Percentiles rank a stretch among this genome's conserved stretches.
Evolutionary conservation across 2,888 invertebrate genomes (phyloP).

Genomic region (Apoda limacodes): DNA sequence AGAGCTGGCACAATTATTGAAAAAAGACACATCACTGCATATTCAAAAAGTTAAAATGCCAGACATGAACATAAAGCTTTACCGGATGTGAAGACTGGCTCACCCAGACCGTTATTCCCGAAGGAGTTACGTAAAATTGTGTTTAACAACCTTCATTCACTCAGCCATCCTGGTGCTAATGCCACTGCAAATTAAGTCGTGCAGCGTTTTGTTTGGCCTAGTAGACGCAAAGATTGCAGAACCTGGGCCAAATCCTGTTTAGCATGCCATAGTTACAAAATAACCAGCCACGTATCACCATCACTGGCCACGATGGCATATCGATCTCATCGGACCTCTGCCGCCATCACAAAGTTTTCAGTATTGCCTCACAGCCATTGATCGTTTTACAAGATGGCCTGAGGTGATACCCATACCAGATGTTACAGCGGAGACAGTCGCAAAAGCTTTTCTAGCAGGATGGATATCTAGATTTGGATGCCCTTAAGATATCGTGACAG

Average conservation of each 20-base stretch:
- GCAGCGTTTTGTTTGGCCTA: constrained; percentile 33
- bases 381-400: too few relatives aligned
- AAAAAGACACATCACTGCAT: constrained; percentile 9
- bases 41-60: constrained; percentile 11
- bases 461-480: too few relatives aligned
- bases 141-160: constrained; percentile 20
- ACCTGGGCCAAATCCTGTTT: constrained; percentile 27
- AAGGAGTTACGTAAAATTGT: constrained; percentile 4
- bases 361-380: too few relatives aligned
- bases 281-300: constrained; percentile 13
- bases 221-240: constrained; percentile 24
- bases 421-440: too few relatives aligned
- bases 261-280: constrained; percentile 26
- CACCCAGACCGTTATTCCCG: constrained; percentile 15
- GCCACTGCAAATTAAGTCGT: constrained; percentile 21
- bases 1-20: constrained; percentile 11
- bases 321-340: too few relatives aligned
- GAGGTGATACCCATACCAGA: too few relatives aligned
- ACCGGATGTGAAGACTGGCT: constrained; percentile 15
- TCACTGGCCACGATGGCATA: constrained; percentile 15
- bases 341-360: too few relatives aligned
- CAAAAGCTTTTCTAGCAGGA: too few relatives aligned
- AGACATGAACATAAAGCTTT: constrained; percentile 8
- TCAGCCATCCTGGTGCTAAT: too few relatives aligned
- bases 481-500: too few relatives aligned